These are phyloP conservation scores for Chymomyza fuscimana DNA, from an alignment of 2,888 invertebrate species.

Conservation along the genomic window DNA sequence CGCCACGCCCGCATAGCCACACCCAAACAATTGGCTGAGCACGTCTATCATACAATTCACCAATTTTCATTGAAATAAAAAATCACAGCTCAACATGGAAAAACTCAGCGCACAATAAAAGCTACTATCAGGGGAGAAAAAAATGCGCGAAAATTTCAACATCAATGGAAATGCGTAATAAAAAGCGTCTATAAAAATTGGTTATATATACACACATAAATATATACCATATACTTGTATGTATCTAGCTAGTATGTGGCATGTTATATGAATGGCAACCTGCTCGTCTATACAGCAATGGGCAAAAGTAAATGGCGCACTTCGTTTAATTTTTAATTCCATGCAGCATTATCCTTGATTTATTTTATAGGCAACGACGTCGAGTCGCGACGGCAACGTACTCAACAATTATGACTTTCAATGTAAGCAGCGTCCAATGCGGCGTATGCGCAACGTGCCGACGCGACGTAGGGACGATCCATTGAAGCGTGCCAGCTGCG, in stretches of 20 bases:
- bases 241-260: neutral
- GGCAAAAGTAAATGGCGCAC: slow-evolving; percentile 68
- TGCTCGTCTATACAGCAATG: slow-evolving; percentile 27
- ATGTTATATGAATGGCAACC: too few relatives aligned
- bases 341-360: slow-evolving; percentile 73
- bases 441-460: neutral
- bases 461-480: slow-evolving; percentile 13
- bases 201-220: slow-evolving; percentile 49
- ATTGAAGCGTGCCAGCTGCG: slow-evolving; percentile 48
- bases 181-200: slow-evolving; percentile 72
- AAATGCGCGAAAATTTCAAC: slow-evolving; percentile 62
- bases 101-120: slow-evolving; percentile 54
- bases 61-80: slow-evolving; percentile 72
- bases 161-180: slow-evolving; percentile 74
- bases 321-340: slow-evolving; percentile 75
- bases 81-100: slow-evolving; percentile 50
- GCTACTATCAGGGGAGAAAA: slow-evolving; percentile 4
- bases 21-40: slow-evolving; percentile 1
- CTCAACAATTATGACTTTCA: slow-evolving; percentile 70
- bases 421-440: slow-evolving; percentile 20
- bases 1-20: slow-evolving; percentile 58
- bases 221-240: slow-evolving; percentile 12
- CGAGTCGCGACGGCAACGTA: slow-evolving; percentile 42
- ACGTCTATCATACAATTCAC: slow-evolving; percentile 72
- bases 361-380: slow-evolving; percentile 64